Evolutionary conservation across 2,113 vertebrate species (phyloP), one percentile per base, ranked within the genome.

Genomic region (Thryonomys swinderianus): DNA sequence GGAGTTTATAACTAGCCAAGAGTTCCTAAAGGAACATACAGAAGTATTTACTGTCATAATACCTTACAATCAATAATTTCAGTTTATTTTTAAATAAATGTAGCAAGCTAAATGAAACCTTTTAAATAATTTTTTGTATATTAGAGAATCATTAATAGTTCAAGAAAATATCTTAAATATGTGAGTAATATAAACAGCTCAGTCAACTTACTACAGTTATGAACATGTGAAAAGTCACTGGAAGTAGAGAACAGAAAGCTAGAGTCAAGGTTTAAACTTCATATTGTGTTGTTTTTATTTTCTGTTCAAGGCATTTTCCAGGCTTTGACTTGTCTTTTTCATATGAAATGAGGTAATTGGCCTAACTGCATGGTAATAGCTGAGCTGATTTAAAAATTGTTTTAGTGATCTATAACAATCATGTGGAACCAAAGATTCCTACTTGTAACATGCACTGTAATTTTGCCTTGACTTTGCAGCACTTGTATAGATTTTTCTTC

Each of bases 401-500:
- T 88, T 69, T 48, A 62, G 59, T 62, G 34, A 27, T 73, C 27
- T 18, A 40, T 84, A 42, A 42, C 13, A 73, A 42, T 69, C 79
- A 48, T 81, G 37, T 85, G 18, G 20, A 91, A 71, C 91, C 62
- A 96, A 69, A 95, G 21, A 78, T 14, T 17, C 34, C 25, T 18
- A 74, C 64, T 59, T 53, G 27, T 48, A 90, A 66, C 42, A 48
- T 48, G 25, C 53, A 73, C 14, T 91, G 11, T 61, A 37, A 82
- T 74, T 97, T 59, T 62, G 17, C 51, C 59, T 94, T 96, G 40
- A 82, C 96, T 79, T 73, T 25, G 14, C 48, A 76, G 3, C 27
- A 37, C n/a, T 45, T 32, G 17, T 30, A 48, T 71, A 62, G 86
- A 79, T 86, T 91, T 45, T 16, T 89, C 79, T 32, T 93, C 62